Evolutionary conservation across 2,113 vertebrate genomes (phyloP).

Genomic region (Ictalurus furcatus): DNA sequence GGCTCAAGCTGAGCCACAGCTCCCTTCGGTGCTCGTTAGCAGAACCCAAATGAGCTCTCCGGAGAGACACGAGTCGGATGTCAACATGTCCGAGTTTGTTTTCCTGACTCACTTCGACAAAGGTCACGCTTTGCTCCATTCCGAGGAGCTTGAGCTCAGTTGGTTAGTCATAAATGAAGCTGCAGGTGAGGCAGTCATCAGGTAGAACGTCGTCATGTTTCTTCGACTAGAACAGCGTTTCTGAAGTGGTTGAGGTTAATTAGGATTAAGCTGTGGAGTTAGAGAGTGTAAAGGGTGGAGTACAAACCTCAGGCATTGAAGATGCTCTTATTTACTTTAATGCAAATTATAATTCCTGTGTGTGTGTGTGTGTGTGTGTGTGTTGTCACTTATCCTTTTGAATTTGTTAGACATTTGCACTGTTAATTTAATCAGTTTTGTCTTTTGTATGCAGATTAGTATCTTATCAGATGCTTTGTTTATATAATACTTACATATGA

Average conservation of each 20-base stretch:
- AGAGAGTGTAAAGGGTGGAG: not conserved
- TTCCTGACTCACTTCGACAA: not conserved
- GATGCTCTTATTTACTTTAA: conserved; percentile 7
- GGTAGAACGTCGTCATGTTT: not conserved
- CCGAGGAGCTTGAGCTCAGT: not conserved
- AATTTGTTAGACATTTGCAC: not conserved
- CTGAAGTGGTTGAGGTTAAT: not conserved
- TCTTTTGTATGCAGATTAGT: not conserved
- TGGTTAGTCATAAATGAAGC: not conserved
- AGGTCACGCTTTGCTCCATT: conserved; percentile 8
- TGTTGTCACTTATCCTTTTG: not conserved
- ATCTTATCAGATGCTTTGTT: not conserved
- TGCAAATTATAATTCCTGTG: not conserved
- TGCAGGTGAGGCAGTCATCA: not conserved
- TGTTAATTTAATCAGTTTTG: not conserved
- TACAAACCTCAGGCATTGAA: not conserved
- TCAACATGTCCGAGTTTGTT: conserved; percentile 40
- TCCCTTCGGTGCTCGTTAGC: conserved; percentile 47
- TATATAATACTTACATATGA: not conserved
- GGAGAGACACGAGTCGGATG: conserved; percentile 28
- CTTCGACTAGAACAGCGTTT: not conserved
- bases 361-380: not conserved
- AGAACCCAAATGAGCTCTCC: conserved; percentile 36
- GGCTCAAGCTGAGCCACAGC: conserved; percentile 6
- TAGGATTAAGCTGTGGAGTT: not conserved